A percentile compares a stretch with the other conserved stretches of the same genome.
These are phyloP conservation scores for Catonia carolina DNA, from an alignment of 2,888 invertebrate species.

Conservation along the genomic window DNA sequence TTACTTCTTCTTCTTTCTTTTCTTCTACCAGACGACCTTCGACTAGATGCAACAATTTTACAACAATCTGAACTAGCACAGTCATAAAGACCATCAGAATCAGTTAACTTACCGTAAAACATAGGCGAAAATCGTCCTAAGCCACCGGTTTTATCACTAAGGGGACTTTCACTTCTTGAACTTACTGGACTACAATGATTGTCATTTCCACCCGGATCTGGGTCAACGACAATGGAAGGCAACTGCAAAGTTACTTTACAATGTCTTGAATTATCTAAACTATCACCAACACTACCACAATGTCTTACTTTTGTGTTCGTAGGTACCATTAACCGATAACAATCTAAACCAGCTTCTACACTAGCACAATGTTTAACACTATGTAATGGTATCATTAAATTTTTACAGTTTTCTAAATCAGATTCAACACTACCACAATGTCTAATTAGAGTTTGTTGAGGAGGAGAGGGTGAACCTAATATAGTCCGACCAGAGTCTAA, in stretches of 20 bases:
- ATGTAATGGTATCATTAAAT: slow-evolving; percentile 17
- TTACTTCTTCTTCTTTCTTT: slow-evolving; percentile 52
- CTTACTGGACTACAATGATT: slow-evolving; percentile 59
- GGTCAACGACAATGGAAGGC: slow-evolving; percentile 54
- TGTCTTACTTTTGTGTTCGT: slow-evolving; percentile 19
- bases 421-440: slow-evolving; percentile 32
- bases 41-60: slow-evolving; percentile 45
- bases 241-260: slow-evolving; percentile 49
- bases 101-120: slow-evolving; percentile 65
- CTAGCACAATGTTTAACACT: slow-evolving; percentile 32
- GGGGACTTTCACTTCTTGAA: slow-evolving; percentile 69
- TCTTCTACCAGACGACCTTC: slow-evolving; percentile 50
- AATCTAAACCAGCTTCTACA: slow-evolving; percentile 32
- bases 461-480: slow-evolving; percentile 23
- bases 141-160: slow-evolving; percentile 62
- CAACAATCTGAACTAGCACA: slow-evolving; percentile 68
- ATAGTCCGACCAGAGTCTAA: slow-evolving; percentile 41
- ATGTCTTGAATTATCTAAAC: slow-evolving; percentile 2
- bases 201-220: slow-evolving; percentile 41
- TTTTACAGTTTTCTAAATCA: slow-evolving; percentile 27
- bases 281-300: slow-evolving; percentile 23
- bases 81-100: slow-evolving; percentile 73
- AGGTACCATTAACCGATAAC: slow-evolving; percentile 28
- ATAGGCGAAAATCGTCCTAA: slow-evolving; percentile 62
- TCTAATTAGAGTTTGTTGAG: slow-evolving; percentile 19